phyloP scores from a whole-genome alignment of 2,888 invertebrate species.

The Calameuta idolon region DNA sequence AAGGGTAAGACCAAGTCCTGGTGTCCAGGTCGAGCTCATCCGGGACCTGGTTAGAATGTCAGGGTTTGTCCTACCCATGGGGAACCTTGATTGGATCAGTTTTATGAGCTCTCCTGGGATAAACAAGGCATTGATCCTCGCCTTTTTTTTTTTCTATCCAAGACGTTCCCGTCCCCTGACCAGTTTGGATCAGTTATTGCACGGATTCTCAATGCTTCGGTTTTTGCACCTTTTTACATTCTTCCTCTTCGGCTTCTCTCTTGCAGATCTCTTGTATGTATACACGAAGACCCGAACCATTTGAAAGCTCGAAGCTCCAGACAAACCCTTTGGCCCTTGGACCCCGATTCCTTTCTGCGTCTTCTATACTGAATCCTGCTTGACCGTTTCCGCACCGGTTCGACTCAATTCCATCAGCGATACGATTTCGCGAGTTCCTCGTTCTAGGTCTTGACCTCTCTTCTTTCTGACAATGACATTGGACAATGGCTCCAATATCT shows the following conservation, averaged over 20 bases:
- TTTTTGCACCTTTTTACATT: background rate
- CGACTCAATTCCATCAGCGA: slow-evolving; percentile 45
- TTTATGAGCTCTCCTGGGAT: slow-evolving; percentile 69
- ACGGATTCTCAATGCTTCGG: background rate
- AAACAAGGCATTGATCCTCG: slow-evolving; percentile 64
- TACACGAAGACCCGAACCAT: slow-evolving; percentile 9
- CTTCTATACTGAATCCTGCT: background rate
- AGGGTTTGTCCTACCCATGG: slow-evolving; percentile 34
- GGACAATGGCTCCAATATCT: background rate
- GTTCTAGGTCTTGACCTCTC: slow-evolving; percentile 8
- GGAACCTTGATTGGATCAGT: slow-evolving; percentile 70
- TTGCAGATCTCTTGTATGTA: background rate
- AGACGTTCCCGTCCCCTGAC: slow-evolving; percentile 1
- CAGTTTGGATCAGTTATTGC: background rate
- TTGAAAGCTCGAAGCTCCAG: slow-evolving; percentile 8
- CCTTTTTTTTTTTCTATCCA: background rate
- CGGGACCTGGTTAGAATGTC: background rate
- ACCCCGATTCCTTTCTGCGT: background rate
- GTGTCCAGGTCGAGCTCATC: background rate
- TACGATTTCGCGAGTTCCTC: slow-evolving; percentile 41
- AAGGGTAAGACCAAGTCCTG: background rate
- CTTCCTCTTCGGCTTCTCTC: slow-evolving; percentile 22
- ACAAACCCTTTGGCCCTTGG: background rate
- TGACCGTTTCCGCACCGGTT: background rate
- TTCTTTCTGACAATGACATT: background rate